Conservation (phyloP, 1,140 invertebrate genomes). For the Trichonephila clavata region DNA sequence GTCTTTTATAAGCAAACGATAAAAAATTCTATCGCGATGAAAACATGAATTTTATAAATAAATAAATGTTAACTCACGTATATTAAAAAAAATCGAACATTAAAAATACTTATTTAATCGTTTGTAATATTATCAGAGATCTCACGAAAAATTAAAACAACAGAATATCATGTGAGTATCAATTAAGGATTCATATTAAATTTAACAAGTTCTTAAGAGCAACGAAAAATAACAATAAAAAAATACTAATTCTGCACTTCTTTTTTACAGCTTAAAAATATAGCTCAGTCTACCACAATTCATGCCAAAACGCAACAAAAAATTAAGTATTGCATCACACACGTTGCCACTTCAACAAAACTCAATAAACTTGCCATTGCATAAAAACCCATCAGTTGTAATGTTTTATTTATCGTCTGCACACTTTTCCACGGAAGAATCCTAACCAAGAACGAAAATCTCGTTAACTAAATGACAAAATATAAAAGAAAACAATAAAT, state of each 20-base stretch:
- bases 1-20: too few species aligned
- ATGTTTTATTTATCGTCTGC: neutral
- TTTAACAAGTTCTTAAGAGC: neutral
- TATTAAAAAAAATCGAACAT: too few species aligned
- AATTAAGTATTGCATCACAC: neutral
- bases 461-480: conserved; percentile 4
- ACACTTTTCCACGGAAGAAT: neutral
- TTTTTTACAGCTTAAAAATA: neutral
- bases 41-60: too few species aligned
- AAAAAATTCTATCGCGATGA: too few species aligned
- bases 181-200: too few species aligned
- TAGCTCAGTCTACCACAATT: neutral
- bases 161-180: too few species aligned
- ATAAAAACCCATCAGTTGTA: neutral
- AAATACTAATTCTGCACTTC: neutral
- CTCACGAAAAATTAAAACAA: too few species aligned
- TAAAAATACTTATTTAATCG: too few species aligned
- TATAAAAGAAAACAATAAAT: neutral
- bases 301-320: neutral
- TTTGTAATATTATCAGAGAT: too few species aligned
- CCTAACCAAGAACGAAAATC: neutral
- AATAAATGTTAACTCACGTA: too few species aligned
- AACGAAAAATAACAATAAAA: neutral
- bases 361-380: neutral
- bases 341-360: conserved; percentile 25